These are phyloP conservation scores for Noctua pronuba DNA, from an alignment of 2,888 invertebrate species.

Conservation along the genomic window DNA sequence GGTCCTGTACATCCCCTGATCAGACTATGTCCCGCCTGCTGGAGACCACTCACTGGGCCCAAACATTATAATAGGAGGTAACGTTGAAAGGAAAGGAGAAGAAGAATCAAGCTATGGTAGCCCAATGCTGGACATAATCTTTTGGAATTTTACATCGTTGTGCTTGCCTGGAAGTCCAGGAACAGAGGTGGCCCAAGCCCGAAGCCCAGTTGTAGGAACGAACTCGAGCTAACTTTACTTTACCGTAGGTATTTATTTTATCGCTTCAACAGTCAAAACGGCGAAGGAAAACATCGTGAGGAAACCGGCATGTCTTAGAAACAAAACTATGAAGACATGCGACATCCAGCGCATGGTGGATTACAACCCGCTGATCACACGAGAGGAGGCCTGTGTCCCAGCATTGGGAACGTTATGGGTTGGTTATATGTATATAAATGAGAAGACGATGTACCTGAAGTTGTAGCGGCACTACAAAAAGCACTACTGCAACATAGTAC, in stretches of 20 bases:
- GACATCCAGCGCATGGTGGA: too few species aligned
- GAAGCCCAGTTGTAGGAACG: not conserved
- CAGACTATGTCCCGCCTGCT: not conserved
- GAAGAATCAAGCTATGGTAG: not conserved
- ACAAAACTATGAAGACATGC: too few species aligned
- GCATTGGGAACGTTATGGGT: not conserved
- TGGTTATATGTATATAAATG: not conserved
- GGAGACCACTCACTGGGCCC: not conserved
- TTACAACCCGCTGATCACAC: too few species aligned
- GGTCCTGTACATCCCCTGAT: not conserved
- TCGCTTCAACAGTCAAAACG: not conserved
- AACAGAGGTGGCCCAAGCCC: not conserved
- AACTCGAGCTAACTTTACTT: too few species aligned
- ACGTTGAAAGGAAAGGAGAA: not conserved
- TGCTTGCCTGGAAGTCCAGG: not conserved
- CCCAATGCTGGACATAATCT: not conserved
- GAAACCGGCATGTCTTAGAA: not conserved
- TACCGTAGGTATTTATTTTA: too few species aligned
- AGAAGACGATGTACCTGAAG: not conserved
- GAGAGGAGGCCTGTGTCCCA: too few species aligned
- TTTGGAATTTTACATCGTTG: not conserved
- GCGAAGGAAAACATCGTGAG: not conserved
- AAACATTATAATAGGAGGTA: not conserved
- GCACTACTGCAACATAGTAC: too few species aligned
- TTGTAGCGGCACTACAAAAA: too few species aligned